Conservation (phyloP, 37 sponge, comb jelly and placozoan genomes). For the Theonella swinhoei region DNA sequence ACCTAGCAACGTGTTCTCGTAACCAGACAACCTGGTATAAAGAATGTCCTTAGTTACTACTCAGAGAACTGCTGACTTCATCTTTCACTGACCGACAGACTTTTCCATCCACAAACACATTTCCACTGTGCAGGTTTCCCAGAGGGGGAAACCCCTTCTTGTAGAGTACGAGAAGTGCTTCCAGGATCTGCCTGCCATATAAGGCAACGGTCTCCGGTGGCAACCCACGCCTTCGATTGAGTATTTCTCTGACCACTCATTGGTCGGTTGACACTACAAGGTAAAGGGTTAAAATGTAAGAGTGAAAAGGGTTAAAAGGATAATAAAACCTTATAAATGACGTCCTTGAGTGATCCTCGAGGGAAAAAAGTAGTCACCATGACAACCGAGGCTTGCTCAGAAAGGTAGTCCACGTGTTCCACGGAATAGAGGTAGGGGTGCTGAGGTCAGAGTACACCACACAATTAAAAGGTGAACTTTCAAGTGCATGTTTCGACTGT, state of each 20-base stretch:
- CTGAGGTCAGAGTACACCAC: neutral
- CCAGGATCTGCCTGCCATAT: slow-evolving; percentile 72
- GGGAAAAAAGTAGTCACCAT: slow-evolving; percentile 30
- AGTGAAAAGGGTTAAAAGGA: neutral
- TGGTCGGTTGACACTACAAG: slow-evolving; percentile 5
- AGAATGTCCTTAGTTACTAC: neutral
- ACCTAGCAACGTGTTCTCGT: slow-evolving; percentile 61
- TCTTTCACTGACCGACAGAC: slow-evolving; percentile 34
- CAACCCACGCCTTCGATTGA: slow-evolving; percentile 35
- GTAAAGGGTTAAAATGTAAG: neutral
- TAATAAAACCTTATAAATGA: slow-evolving; percentile 65
- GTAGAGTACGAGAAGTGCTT: slow-evolving; percentile 53
- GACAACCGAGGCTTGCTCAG: slow-evolving; percentile 34
- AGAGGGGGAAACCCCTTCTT: slow-evolving; percentile 50
- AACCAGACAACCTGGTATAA: slow-evolving; percentile 38
- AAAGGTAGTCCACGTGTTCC: slow-evolving; percentile 41
- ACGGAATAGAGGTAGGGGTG: slow-evolving; percentile 54
- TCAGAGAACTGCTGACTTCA: neutral
- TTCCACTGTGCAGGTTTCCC: slow-evolving; percentile 67
- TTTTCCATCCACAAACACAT: slow-evolving; percentile 51
- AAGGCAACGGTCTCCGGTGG: neutral
- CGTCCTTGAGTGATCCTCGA: slow-evolving; percentile 69
- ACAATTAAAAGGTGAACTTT: neutral
- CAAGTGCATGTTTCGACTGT: neutral
- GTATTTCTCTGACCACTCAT: slow-evolving; percentile 67